Percentiles rank a stretch among this genome's conserved stretches.
Evolutionary conservation across 2,888 invertebrate species (phyloP).

Genomic region (Drosophila prolongata): DNA sequence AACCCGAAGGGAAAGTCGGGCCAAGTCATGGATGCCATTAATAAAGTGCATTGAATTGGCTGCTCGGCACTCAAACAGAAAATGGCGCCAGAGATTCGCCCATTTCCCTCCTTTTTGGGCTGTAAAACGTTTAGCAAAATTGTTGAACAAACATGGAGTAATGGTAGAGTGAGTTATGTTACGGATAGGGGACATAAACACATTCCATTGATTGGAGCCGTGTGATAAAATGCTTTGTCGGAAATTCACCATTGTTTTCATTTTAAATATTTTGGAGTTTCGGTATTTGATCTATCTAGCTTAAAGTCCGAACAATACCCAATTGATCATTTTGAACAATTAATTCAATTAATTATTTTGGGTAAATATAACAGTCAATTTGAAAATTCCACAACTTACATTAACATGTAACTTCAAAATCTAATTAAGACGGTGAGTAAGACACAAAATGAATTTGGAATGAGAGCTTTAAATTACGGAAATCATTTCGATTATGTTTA

Average conservation of each 20-base stretch:
- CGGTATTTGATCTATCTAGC: background rate
- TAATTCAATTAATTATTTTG: no score
- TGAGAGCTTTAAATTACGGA: background rate
- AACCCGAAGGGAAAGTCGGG: constrained; percentile 18
- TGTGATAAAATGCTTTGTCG: constrained; percentile 7
- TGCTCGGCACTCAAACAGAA: constrained; percentile 49
- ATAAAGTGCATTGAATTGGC: constrained; percentile 67
- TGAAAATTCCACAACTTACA: no score
- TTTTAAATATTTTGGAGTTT: background rate
- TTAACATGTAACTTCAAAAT: no score
- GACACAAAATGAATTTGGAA: no score
- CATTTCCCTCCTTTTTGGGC: constrained; percentile 35
- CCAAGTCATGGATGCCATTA: constrained; percentile 64
- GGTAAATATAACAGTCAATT: no score
- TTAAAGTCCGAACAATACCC: no score
- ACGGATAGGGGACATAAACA: background rate
- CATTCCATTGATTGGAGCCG: constrained; percentile 7
- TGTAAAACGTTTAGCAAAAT: constrained; percentile 44
- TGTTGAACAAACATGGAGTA: constrained; percentile 33
- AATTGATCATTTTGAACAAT: background rate
- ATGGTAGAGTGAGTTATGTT: constrained; percentile 21
- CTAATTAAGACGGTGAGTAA: no score
- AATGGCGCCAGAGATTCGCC: constrained; percentile 22
- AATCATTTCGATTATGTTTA: background rate
- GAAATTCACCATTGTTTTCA: constrained; percentile 13